Conservation (phyloP, 2,888 invertebrate species). For the Agrotis exclamationis region DNA sequence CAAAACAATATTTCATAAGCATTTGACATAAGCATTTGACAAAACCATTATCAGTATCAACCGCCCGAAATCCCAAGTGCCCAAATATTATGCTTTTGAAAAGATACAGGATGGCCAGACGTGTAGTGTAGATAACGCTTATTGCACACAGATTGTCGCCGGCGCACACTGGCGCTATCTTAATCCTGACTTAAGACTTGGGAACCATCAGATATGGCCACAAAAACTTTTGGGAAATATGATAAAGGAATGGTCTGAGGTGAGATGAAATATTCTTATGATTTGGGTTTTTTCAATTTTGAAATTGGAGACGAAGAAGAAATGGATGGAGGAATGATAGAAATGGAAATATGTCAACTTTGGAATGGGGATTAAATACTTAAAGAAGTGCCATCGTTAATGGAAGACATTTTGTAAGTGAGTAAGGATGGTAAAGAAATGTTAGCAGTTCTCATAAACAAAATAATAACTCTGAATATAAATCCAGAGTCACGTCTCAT, state of each 20-base stretch:
- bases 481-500: constrained; percentile 46
- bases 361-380: constrained; percentile 8
- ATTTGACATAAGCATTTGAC: too few species aligned
- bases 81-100: constrained; percentile 82
- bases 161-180: constrained; percentile 74
- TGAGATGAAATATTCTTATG: constrained; percentile 14
- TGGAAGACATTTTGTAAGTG: constrained; percentile 3
- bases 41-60: constrained; percentile 55
- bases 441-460: constrained; percentile 19
- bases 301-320: constrained; percentile 33
- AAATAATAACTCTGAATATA: constrained; percentile 36
- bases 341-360: constrained; percentile 8
- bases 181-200: constrained; percentile 75
- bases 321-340: background rate
- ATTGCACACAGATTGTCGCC: constrained; percentile 73
- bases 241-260: constrained; percentile 38
- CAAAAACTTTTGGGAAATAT: constrained; percentile 54
- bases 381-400: background rate
- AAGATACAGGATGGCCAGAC: constrained; percentile 74
- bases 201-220: constrained; percentile 58
- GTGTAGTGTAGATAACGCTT: constrained; percentile 74
- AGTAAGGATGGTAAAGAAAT: constrained; percentile 4
- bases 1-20: constrained; percentile 55
- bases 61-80: constrained; percentile 69
- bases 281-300: constrained; percentile 18